Percentiles rank a stretch among this genome's conserved stretches.
Evolutionary conservation across 1,140 invertebrate species (phyloP).

Genomic region (Holcopasites calliopsidis): DNA sequence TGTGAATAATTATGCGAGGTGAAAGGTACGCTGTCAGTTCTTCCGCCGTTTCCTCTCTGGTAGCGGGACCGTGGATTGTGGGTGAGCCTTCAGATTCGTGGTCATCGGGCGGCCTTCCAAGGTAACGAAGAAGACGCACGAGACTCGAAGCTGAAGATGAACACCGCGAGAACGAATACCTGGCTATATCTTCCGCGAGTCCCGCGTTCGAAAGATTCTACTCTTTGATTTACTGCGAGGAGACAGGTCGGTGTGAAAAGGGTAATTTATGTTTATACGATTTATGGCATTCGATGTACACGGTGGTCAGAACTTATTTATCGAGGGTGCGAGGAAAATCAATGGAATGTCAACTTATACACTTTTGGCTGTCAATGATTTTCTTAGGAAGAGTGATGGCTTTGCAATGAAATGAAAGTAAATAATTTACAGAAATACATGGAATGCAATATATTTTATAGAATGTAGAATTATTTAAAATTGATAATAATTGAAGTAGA

Average conservation of each 20-base stretch:
- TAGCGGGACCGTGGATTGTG: conserved; percentile 44
- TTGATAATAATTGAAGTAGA: too few species aligned
- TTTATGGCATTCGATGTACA: not conserved
- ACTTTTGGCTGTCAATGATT: too few species aligned
- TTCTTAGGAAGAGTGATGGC: too few species aligned
- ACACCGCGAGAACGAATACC: conserved; percentile 5
- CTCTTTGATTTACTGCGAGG: not conserved
- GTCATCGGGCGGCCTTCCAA: conserved; percentile 57
- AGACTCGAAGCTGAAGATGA: conserved; percentile 10
- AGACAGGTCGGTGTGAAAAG: not conserved
- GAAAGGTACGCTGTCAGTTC: conserved; percentile 45
- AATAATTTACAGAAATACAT: too few species aligned
- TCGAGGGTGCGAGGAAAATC: too few species aligned
- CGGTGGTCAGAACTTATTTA: not conserved
- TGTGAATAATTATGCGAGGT: conserved; percentile 58
- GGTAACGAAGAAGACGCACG: conserved; percentile 45
- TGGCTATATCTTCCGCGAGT: not conserved
- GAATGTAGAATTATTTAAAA: too few species aligned
- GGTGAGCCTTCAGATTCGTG: conserved; percentile 54
- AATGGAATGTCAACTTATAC: too few species aligned
- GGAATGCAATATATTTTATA: too few species aligned
- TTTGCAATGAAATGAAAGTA: too few species aligned
- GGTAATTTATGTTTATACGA: not conserved
- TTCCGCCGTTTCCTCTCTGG: not conserved
- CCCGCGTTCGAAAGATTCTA: not conserved